Evolutionary conservation across 2,797 vertebrate genomes (phyloP).

Genomic region (Catharus ustulatus): DNA sequence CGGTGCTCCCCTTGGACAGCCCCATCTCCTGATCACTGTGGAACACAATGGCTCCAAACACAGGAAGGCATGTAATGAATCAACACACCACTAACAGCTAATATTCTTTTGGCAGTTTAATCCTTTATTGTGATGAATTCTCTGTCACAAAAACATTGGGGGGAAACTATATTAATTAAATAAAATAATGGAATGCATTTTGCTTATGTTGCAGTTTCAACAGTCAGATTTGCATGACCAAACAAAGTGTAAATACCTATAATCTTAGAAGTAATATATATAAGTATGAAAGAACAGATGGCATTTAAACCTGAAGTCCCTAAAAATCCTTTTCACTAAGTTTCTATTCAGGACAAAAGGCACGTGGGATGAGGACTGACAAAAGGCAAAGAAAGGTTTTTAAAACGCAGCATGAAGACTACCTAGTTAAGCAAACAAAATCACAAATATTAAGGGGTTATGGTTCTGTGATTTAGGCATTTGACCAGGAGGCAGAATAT

Average conservation of each 20-base stretch:
- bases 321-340: not conserved
- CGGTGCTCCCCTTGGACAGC: not conserved
- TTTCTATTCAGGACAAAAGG: not conserved
- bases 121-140: constrained; percentile 49
- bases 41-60: constrained; percentile 23
- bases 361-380: not conserved
- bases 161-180: constrained; percentile 25
- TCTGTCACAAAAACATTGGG: constrained; percentile 18
- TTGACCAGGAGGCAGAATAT: not conserved
- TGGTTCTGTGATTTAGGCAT: not conserved
- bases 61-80: constrained; percentile 10
- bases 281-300: not conserved
- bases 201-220: constrained; percentile 18
- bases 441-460: not conserved
- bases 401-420: not conserved
- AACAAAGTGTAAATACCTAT: not conserved
- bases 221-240: not conserved
- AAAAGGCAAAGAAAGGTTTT: not conserved
- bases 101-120: constrained; percentile 50
- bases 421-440: not conserved
- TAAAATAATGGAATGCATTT: not conserved
- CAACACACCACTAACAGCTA: constrained; percentile 44
- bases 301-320: not conserved
- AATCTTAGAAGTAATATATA: not conserved
- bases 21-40: not conserved